Evolutionary conservation across 2,113 vertebrate genomes (phyloP), one percentile per base, ranked within the genome.

Genomic region (Rutilus rutilus): DNA sequence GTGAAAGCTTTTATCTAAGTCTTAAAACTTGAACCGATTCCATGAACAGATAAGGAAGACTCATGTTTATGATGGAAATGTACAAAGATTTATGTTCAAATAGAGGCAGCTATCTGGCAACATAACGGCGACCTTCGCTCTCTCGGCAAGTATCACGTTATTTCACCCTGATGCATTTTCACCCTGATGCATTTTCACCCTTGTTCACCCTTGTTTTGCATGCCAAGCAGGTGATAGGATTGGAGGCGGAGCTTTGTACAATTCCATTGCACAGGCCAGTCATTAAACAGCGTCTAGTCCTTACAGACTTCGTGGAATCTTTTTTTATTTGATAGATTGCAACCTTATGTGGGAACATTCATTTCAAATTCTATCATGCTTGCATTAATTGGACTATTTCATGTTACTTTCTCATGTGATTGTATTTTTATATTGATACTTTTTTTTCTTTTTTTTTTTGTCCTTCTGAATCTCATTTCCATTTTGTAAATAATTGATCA

Each of bases 101-200:
- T 50, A 80, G 85, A 74, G 45, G 52, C 74, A 30, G 47, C 45
- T 86, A 83, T 90, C 89, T 90, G 57, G 25, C 39, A 78, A 39
- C 39, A 54, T 52, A 81, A 19, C 12, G 27, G 25, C 47, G 86
- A 87, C 84, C 89, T 89, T 89, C 85, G 88, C 21, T 86, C 88
- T 91, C 89, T 91, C 89, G 85, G 87, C 86, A 86, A 91, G 88
- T 91, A 90, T 90, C 89, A 88, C 89, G 88, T 90, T 91, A 71
- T 91, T 90, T 91, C 90, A 91, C 90, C 89, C 90, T 90, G 86
- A 60, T 89, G 88, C 54, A 83, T 82, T 90, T 91, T 91, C 89
- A 91, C 89, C 90, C 89, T 57, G 89, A 65, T 83, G 65, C 36
- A 36, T 36, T 82, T 90, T 90, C 89, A 90, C 89, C 85, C 87